Evolutionary conservation across 2,888 invertebrate genomes (phyloP).

Genomic region (Zelleria hepariella): DNA sequence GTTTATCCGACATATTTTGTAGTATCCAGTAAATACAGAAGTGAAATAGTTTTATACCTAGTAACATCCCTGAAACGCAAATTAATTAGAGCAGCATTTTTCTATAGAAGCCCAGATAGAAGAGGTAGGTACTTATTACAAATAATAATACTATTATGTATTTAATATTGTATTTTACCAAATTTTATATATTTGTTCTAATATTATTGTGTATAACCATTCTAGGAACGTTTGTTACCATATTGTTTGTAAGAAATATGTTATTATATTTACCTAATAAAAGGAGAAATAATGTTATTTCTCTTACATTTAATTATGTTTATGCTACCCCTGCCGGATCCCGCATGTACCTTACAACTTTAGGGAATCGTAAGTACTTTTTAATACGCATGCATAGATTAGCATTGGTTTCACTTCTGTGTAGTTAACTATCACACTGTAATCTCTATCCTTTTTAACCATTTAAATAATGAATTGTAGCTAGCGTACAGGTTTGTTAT

Average conservation of each 20-base stretch:
- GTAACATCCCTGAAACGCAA: neutral
- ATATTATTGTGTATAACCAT: neutral
- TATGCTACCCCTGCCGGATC: slow-evolving; percentile 53
- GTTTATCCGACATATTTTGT: neutral
- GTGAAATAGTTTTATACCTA: neutral
- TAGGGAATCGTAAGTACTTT: slow-evolving; percentile 67
- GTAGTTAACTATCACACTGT: neutral
- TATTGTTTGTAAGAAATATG: slow-evolving; percentile 1
- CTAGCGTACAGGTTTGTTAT: neutral
- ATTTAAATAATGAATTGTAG: neutral
- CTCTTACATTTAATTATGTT: slow-evolving; percentile 47
- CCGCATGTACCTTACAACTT: slow-evolving; percentile 62
- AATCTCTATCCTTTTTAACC: no score
- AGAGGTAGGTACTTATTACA: neutral
- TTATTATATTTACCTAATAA: slow-evolving; percentile 15
- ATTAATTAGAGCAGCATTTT: neutral
- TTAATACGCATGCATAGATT: slow-evolving; percentile 9
- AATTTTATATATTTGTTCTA: neutral
- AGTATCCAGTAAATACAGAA: neutral
- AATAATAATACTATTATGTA: neutral
- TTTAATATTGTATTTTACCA: neutral
- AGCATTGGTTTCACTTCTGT: slow-evolving; percentile 15
- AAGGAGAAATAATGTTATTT: slow-evolving; percentile 14
- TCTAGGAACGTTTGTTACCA: neutral
- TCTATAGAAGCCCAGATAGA: neutral